Percentiles rank a stretch among this genome's conserved stretches.
These are phyloP conservation scores for Staurois parvus DNA, from an alignment of 2,797 vertebrate genomes.

Conservation along the genomic window DNA sequence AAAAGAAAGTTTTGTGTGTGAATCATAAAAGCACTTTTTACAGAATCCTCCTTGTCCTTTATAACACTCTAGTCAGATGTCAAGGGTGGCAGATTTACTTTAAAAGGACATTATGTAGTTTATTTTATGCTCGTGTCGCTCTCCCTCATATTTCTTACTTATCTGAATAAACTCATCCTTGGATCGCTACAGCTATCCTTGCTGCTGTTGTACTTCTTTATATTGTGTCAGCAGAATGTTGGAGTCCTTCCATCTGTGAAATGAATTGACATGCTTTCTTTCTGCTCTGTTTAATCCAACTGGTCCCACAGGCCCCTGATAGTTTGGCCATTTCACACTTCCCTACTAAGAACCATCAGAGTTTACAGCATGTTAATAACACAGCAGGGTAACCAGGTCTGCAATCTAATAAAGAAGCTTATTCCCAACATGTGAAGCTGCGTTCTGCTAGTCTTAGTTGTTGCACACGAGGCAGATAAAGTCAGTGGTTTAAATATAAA, in stretches of 20 bases:
- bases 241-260: conserved; percentile 30
- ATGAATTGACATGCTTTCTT: conserved; percentile 14
- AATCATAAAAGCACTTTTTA: not conserved
- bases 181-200: not conserved
- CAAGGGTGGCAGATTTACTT: not conserved
- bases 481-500: not conserved
- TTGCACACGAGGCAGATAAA: not conserved
- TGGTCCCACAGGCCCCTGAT: conserved; percentile 10
- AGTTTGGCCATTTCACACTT: not conserved
- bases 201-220: not conserved
- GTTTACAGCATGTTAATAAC: conserved; percentile 31
- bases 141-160: not conserved
- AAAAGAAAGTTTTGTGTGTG: too few relatives aligned
- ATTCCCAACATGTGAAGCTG: conserved; percentile 3
- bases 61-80: not conserved
- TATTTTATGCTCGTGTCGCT: not conserved
- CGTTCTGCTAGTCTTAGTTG: not conserved
- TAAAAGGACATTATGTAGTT: not conserved
- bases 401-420: not conserved
- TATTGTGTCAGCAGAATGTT: conserved; percentile 9
- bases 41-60: not conserved
- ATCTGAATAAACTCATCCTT: not conserved
- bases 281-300: not conserved
- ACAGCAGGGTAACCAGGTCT: not conserved
- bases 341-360: not conserved